phyloP scores from a whole-genome alignment of 2,888 invertebrate genomes.

The Nebria salina region DNA sequence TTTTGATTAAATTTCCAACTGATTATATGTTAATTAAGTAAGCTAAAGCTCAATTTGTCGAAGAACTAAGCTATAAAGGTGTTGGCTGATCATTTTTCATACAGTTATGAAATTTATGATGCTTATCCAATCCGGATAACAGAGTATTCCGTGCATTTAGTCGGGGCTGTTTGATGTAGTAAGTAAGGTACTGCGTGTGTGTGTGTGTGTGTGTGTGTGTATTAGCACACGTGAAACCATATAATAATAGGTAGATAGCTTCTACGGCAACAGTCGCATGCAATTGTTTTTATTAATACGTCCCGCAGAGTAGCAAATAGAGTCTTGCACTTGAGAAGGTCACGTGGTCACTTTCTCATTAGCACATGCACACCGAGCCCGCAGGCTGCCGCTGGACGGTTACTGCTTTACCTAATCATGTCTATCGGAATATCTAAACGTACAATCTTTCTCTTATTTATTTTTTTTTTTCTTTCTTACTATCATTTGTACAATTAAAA shows the following conservation, averaged over 20 bases:
- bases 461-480: background rate
- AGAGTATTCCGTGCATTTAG: too few species aligned
- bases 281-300: conserved; percentile 4
- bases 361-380: background rate
- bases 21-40: too few species aligned
- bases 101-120: too few species aligned
- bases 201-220: background rate
- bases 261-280: background rate
- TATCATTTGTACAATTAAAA: background rate
- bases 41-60: too few species aligned
- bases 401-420: conserved; percentile 10
- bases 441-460: background rate
- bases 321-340: conserved; percentile 21
- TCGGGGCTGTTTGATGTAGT: too few species aligned
- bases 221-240: background rate
- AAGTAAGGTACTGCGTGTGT: background rate
- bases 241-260: background rate
- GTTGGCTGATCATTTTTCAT: too few species aligned
- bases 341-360: conserved; percentile 21
- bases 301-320: conserved; percentile 17
- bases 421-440: background rate
- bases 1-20: too few species aligned
- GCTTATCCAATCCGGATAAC: too few species aligned
- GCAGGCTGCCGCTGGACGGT: conserved; percentile 18
- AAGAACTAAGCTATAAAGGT: too few species aligned